Base-by-base conservation (phyloP, 2,888 invertebrate species). In the Parnassius mnemosyne region DNA sequence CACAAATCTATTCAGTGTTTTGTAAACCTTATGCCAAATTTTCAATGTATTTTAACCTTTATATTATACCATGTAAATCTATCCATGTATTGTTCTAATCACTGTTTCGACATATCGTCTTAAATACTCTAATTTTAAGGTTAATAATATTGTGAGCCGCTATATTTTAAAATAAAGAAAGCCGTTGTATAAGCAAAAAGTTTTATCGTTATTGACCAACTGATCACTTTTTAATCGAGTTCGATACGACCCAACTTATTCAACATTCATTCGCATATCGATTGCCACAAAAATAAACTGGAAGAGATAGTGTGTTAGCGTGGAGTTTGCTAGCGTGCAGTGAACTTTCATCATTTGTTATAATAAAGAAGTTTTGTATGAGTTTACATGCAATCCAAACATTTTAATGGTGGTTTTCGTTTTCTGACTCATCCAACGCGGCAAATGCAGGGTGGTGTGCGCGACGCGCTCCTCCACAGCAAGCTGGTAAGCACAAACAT, bases 131-230 rank as follows among this genome's bases (percentile, higher is more conserved):
- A 89, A 79, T 83, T 80, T 75, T 91, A 91, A 90, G 90, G 80
- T 86, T 64, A 81, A 84, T 83, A 77, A 84, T 87, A 90, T 90
- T 91, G 90, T 91, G 89, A 91, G 87, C 86, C 86, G 85, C 88
- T 90, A 89, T 90, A 89, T 90, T 90, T 91, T 89, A 89, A 91
- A 91, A 89, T 90, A 91, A 91, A 90, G 87, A 84, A 89, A 88
- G 87, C 89, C 87, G 87, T 89, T 89, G 87, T 89, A 86, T 89
- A 89, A 89, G 86, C 90, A 87, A 85, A 84, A 86, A 77, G 80
- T 88, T 85, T 82, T 87, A 88, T 87, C 84, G 89, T 87, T 88
- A 88, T 85, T 89, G 77, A 85, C 84, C 85, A 82, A 84, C 80
- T 82, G 78, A 84, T 84, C 83, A 83, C 75, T 81, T 77, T 79